Percentiles rank a stretch among this genome's conserved stretches.
Conservation (phyloP, 2,113 vertebrate genomes). For the Sinocyclocheilus grahami region DNA sequence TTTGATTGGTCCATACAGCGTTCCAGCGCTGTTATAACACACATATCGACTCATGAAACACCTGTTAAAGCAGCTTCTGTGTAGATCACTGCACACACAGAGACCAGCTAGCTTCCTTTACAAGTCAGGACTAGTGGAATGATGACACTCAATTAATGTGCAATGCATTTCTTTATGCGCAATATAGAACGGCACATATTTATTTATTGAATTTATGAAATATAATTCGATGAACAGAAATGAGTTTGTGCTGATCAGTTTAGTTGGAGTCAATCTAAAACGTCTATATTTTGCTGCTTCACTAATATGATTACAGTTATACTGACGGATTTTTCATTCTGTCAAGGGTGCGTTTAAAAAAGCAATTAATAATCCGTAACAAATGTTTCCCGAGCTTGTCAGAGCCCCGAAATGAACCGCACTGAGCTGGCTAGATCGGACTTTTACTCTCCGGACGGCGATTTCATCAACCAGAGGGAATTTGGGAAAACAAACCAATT, state of each 20-base stretch:
- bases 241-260: not conserved
- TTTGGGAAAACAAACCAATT: constrained; percentile 29
- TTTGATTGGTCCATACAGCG: not conserved
- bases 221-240: not conserved
- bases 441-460: constrained; percentile 27
- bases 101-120: not conserved
- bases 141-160: not conserved
- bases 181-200: not conserved
- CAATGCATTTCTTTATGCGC: not conserved
- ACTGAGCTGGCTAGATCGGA: not conserved
- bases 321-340: constrained; percentile 7
- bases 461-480: constrained; percentile 24
- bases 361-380: constrained; percentile 22
- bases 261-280: not conserved
- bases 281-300: not conserved
- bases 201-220: too few species aligned
- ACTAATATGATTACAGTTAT: not conserved
- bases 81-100: not conserved
- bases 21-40: not conserved
- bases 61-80: not conserved
- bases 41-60: constrained; percentile 47
- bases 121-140: not conserved
- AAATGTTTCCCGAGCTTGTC: constrained; percentile 30
- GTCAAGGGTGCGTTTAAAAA: constrained; percentile 15
- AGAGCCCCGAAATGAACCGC: constrained; percentile 26